Evolutionary conservation across 2,888 invertebrate species (phyloP).

Genomic region (Macrosoma leucophasiata): DNA sequence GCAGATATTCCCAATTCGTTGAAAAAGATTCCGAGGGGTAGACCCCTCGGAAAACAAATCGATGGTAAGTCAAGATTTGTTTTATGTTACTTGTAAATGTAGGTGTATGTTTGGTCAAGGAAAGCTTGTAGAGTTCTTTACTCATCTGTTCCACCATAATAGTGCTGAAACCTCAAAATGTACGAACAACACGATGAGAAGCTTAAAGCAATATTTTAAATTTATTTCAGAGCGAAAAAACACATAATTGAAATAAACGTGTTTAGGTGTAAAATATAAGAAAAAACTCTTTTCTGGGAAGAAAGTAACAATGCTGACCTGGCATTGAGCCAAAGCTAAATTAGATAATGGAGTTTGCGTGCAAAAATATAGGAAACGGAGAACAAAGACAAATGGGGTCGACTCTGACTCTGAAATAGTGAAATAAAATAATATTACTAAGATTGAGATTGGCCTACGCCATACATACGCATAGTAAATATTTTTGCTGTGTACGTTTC

Average conservation of each 20-base stretch:
- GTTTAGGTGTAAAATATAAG: constrained; percentile 60
- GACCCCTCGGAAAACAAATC: no score
- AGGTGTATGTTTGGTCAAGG: no score
- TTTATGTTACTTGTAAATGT: no score
- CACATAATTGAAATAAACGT: constrained; percentile 60
- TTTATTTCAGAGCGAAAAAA: no score
- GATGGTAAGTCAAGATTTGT: no score
- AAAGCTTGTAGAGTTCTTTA: no score
- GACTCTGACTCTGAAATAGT: constrained; percentile 63
- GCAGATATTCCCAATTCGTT: constrained; percentile 35
- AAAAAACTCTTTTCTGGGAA: constrained; percentile 62
- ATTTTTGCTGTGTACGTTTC: no score
- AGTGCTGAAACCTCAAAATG: no score
- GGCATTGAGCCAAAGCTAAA: constrained; percentile 75
- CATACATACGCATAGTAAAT: no score
- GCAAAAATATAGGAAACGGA: constrained; percentile 75
- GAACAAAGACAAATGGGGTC: constrained; percentile 75
- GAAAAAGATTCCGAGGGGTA: constrained; percentile 28
- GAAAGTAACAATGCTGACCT: constrained; percentile 68
- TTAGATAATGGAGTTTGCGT: constrained; percentile 76
- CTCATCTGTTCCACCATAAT: no score
- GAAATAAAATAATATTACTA: constrained; percentile 64
- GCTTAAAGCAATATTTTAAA: no score
- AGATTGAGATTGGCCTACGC: constrained; percentile 48
- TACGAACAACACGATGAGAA: no score